A percentile compares a stretch with the other conserved stretches of the same genome.
These are phyloP conservation scores for Marronus borbonicus DNA, from an alignment of 2,888 invertebrate species.

Conservation along the genomic window DNA sequence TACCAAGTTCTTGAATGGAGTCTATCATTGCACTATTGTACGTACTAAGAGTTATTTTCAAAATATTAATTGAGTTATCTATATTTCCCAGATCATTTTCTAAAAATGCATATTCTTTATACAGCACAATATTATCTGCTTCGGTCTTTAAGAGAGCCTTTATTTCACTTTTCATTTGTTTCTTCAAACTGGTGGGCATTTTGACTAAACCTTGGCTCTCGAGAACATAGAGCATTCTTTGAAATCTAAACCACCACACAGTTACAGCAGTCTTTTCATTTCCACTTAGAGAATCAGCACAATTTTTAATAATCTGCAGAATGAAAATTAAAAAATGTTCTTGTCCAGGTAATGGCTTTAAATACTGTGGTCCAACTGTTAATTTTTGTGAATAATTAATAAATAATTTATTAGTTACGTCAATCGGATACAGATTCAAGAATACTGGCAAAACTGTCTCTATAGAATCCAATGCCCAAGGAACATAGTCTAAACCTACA, in stretches of 20 bases:
- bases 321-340: conserved; percentile 75
- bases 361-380: conserved; percentile 75
- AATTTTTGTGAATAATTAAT: conserved; percentile 69
- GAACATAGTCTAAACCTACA: conserved; percentile 69
- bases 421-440: conserved; percentile 64
- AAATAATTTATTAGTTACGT: conserved; percentile 65
- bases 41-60: conserved; percentile 71
- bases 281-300: conserved; percentile 71
- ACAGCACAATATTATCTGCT: conserved; percentile 74
- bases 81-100: conserved; percentile 73
- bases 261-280: conserved; percentile 73
- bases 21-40: conserved; percentile 59
- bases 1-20: conserved; percentile 60
- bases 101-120: conserved; percentile 77
- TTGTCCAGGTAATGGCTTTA: conserved; percentile 75
- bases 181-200: conserved; percentile 67
- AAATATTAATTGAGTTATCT: conserved; percentile 71
- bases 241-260: conserved; percentile 78
- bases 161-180: conserved; percentile 71
- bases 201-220: conserved; percentile 70
- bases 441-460: conserved; percentile 71
- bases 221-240: conserved; percentile 72
- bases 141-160: conserved; percentile 74
- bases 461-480: conserved; percentile 72
- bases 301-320: conserved; percentile 71